Evolutionary conservation across 2,888 invertebrate genomes (phyloP), one percentile per base, ranked within the genome.

Genomic region (Oxycera nigricornis): DNA sequence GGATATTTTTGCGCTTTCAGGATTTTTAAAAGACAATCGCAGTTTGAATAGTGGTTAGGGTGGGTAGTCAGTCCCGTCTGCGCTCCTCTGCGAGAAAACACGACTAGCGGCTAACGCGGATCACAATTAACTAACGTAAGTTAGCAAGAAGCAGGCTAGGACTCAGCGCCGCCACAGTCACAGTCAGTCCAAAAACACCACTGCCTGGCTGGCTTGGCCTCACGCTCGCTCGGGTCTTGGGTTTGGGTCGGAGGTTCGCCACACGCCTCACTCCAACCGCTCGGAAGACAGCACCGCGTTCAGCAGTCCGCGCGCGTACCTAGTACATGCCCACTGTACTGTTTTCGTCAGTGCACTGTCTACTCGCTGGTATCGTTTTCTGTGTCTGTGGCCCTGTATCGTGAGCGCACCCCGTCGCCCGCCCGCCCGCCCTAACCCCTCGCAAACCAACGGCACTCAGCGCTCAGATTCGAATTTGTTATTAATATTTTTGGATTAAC

Each of bases 21-120:
- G 7, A 24, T 22, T 55, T 55, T 11, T 3, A 24, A 9, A 22
- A 55, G 22, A 22, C n/a, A 55, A 55, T 17, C 17, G n/a, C 14
- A 11, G 46, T 11, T 7, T 14, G 11, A 46, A 46, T 46, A n/a
- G 46, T 46, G 46, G 11, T 11, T 35, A 35, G 11, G 17, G 17
- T n/a, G 30, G 26, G 31, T 26, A 31, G 35, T 31, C 14, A 61
- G 31, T 68, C 31, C 46, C 52, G 70, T 70, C 70, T 20, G 46
- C 55, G 35, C 31, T 17, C 70, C 70, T 70, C 70, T 52, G 17
- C 59, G 81, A 72, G 73, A 65, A 76, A 83, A 83, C 83, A 83
- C 85, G 82, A 85, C 85, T 83, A 83, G 81, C 81, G 82, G 82
- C 84, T 82, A 84, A 84, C 83, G 83, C 85, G 85, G 83, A 83